Conservation (phyloP, 2,888 invertebrate species). For the Hedychridium roseum region DNA sequence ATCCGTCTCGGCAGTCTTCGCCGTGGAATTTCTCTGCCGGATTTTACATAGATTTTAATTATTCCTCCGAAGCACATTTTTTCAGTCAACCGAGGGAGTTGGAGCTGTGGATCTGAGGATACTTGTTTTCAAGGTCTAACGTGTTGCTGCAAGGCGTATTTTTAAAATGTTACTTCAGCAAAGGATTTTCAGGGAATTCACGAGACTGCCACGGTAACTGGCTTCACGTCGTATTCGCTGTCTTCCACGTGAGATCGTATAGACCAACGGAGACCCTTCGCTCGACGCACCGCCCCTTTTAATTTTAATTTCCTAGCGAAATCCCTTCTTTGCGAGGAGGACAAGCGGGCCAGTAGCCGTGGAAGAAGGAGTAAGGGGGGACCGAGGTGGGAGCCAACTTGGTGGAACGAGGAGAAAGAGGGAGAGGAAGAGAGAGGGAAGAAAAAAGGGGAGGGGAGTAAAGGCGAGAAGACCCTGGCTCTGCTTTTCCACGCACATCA, state of each 20-base stretch:
- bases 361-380: slow-evolving; percentile 1
- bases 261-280: slow-evolving; percentile 19
- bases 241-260: neutral
- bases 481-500: slow-evolving; percentile 60
- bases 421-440: slow-evolving; percentile 15
- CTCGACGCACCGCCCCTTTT: slow-evolving; percentile 43
- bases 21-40: too few species aligned
- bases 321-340: slow-evolving; percentile 48
- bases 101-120: too few species aligned
- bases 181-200: neutral
- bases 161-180: too few species aligned
- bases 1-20: too few species aligned
- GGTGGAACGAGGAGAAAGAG: slow-evolving; percentile 9
- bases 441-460: slow-evolving; percentile 16
- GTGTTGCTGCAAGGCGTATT: too few species aligned
- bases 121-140: too few species aligned
- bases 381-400: slow-evolving; percentile 7
- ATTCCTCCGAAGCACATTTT: too few species aligned
- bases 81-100: too few species aligned
- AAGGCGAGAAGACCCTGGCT: slow-evolving; percentile 38
- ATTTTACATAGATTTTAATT: too few species aligned
- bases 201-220: neutral
- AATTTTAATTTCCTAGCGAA: slow-evolving; percentile 59
- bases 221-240: neutral
- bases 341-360: slow-evolving; percentile 29